Evolutionary conservation across 2,797 vertebrate species (phyloP).

Genomic region (Malurus leucopterus): DNA sequence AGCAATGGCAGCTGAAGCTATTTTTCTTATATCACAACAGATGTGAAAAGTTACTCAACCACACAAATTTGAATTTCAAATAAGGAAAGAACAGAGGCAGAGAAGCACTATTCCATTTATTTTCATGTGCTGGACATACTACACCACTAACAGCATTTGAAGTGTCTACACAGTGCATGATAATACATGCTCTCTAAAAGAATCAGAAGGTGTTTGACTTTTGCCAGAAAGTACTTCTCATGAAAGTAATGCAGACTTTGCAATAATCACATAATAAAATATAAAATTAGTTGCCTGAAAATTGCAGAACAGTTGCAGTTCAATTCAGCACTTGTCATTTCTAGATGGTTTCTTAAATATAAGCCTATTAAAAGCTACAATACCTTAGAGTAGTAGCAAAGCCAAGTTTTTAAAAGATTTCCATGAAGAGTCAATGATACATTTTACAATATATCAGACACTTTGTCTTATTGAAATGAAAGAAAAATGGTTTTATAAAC

Average conservation of each 20-base stretch:
- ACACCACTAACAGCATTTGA: neutral
- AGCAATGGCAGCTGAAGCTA: neutral
- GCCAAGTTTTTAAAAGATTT: neutral
- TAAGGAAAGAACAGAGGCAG: neutral
- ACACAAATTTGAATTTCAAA: neutral
- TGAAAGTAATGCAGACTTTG: neutral
- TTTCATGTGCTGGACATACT: neutral
- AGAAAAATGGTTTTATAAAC: neutral
- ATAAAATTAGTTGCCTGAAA: neutral
- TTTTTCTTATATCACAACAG: neutral
- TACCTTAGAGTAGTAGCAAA: neutral
- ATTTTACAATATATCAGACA: neutral
- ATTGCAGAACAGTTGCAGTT: neutral
- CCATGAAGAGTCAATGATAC: neutral
- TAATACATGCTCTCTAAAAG: neutral
- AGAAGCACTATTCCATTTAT: neutral
- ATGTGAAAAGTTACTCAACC: constrained; percentile 9
- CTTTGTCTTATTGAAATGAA: neutral
- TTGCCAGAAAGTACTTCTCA: neutral
- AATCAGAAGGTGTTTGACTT: neutral
- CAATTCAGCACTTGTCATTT: neutral
- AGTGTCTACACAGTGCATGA: neutral
- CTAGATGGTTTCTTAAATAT: neutral
- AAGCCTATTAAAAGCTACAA: neutral
- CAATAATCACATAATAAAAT: neutral